Conservation (phyloP, 2,797 vertebrate genomes). For the Anguilla megastoma region DNA sequence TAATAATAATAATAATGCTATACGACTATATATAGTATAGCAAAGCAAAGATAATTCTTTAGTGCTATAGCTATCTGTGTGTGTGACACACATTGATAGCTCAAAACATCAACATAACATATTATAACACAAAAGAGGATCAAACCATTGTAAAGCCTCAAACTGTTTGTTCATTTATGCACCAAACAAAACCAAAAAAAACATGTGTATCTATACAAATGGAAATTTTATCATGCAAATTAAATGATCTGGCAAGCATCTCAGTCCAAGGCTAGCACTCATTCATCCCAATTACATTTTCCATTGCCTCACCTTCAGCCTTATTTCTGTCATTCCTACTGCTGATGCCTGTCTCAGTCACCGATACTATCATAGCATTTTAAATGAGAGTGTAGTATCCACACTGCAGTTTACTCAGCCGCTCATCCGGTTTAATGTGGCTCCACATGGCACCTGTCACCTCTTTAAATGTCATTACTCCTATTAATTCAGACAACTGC, state of each 20-base stretch:
- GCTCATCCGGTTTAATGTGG: background rate
- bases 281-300: background rate
- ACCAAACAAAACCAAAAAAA: background rate
- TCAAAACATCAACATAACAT: background rate
- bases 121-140: background rate
- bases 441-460: conserved; percentile 13
- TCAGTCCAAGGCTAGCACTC: background rate
- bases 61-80: background rate
- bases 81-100: conserved; percentile 24
- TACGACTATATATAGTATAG: background rate
- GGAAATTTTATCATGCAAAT: background rate
- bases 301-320: background rate
- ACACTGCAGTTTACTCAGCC: background rate
- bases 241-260: background rate
- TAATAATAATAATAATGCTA: no score
- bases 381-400: background rate
- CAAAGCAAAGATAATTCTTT: background rate
- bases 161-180: no score
- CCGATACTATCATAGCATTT: background rate
- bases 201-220: background rate
- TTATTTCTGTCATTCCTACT: background rate
- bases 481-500: background rate
- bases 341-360: background rate
- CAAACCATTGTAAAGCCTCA: background rate
- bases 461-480: conserved; percentile 22